Base-by-base conservation (phyloP, 53 echinoderm and acorn worm genomes). In the Stichopus horrens region DNA sequence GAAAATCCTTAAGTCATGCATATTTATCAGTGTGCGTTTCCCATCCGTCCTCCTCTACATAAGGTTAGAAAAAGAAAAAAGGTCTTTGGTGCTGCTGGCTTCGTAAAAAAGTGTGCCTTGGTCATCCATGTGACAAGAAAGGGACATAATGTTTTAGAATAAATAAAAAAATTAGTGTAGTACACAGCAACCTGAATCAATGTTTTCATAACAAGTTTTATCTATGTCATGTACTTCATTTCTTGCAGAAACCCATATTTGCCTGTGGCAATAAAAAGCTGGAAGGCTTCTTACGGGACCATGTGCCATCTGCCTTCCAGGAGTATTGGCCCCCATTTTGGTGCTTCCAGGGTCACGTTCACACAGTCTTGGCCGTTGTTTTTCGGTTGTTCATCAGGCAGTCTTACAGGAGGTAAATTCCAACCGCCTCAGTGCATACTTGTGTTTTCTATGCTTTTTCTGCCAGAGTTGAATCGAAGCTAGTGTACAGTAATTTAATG, bases 251-350 rank as follows among this genome's bases (percentile, higher is more conserved):
- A 86, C 97, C 97, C 6, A 23, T 87, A 23, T 51, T 94, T 11
- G 90, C 94, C 53, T 91, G 95, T 79, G 89, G 92, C n/a, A 89
- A 92, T 68, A 73, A 81, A 7, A 92, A 92, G 37, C 92, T 95
- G 18, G 51, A 86, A 51, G 85, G 76, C 55, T 95, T 97, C 57
- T 83, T 95, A 10, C 57, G 54, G 9, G 91, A 76, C 19, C 91
- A 89, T 76, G 89, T 95, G 71, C 93, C 94, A 9, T 88, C 90
- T 55, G 76, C 95, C 51, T 68, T 73, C 21, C 88, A 94, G 58
- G 67, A 71, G 52, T 97, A 93, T 86, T 93, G 94, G 90, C 97
- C 97, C 23, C 91, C 95, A 7, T 90, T 95, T 7, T 95, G 95
- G 88, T 90, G 95, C 86, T 91, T 97, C 76, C 93, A 87, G 55